Conservation (phyloP, 2,113 vertebrate genomes). For the Apodemus sylvaticus region DNA sequence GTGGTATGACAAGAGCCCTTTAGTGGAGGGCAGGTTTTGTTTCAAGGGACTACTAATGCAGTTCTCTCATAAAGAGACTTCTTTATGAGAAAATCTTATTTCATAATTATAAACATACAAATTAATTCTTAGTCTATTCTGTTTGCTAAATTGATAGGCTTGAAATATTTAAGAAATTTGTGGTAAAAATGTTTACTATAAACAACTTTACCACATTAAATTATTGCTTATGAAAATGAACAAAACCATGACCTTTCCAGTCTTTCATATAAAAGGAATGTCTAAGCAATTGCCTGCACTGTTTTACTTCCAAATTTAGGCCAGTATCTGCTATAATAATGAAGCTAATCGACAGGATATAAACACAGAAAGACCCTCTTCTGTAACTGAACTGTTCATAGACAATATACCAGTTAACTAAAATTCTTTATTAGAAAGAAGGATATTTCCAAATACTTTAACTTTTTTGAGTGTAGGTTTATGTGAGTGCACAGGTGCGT, state of each 20-base stretch:
- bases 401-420: background rate
- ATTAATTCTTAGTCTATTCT: conserved; percentile 1
- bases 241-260: background rate
- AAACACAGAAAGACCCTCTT: background rate
- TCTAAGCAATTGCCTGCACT: background rate
- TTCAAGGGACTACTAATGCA: background rate
- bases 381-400: background rate
- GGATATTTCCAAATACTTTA: background rate
- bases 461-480: background rate
- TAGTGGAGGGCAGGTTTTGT: background rate
- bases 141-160: background rate
- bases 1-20: background rate
- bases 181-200: conserved; percentile 6
- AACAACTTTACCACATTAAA: background rate
- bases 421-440: background rate
- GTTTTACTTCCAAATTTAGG: background rate
- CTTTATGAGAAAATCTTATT: background rate
- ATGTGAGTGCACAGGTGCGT: background rate
- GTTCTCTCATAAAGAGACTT: background rate
- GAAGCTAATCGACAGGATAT: background rate
- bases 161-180: conserved; percentile 14
- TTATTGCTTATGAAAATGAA: conserved; percentile 23
- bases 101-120: conserved; percentile 4
- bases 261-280: background rate
- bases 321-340: conserved; percentile 19